Conservation (phyloP, 2,888 invertebrate species). For the Melanotus villosus region DNA sequence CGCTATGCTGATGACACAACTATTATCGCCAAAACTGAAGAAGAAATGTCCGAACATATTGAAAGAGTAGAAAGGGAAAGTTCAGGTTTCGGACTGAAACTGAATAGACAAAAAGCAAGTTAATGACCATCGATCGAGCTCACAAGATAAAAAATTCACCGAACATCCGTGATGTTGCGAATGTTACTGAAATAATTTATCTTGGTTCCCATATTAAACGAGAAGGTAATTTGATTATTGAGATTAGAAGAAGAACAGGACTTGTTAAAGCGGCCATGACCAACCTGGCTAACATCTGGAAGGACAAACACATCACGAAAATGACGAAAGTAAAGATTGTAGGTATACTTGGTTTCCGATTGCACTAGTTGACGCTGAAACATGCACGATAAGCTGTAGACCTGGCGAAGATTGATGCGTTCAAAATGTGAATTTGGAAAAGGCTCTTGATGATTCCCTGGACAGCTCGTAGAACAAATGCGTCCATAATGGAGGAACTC, state of each 20-base stretch:
- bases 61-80: not conserved
- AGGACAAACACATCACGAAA: conserved; percentile 5
- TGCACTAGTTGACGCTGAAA: conserved; percentile 9
- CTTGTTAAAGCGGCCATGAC: conserved; percentile 5
- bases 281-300: conserved; percentile 3
- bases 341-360: not conserved
- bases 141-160: not conserved
- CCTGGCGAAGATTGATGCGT: not conserved
- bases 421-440: conserved; percentile 5
- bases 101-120: conserved; percentile 4
- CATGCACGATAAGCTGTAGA: not conserved
- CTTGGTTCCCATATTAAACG: not conserved
- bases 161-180: conserved; percentile 4
- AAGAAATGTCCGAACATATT: conserved; percentile 1
- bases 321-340: not conserved
- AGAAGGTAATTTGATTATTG: not conserved
- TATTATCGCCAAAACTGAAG: not conserved
- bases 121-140: conserved; percentile 4
- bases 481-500: conserved; percentile 6
- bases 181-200: conserved; percentile 2
- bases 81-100: conserved; percentile 2
- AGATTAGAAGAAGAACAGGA: conserved; percentile 1
- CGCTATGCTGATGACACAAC: not conserved
- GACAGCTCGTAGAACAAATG: conserved; percentile 3
- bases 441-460: conserved; percentile 3